These are phyloP conservation scores for Celastrina argiolus DNA, from an alignment of 2,888 invertebrate species.

Conservation along the genomic window DNA sequence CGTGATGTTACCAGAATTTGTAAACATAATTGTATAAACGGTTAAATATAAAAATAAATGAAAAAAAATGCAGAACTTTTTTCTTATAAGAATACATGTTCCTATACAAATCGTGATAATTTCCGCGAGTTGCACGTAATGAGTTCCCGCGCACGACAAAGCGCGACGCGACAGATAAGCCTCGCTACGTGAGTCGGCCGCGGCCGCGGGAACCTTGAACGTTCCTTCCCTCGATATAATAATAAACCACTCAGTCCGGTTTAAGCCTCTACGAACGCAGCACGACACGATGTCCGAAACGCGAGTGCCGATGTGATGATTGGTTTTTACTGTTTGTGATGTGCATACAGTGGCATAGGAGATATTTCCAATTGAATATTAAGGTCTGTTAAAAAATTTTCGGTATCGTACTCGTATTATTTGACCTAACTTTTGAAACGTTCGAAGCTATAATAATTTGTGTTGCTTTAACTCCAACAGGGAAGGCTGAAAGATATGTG, in stretches of 20 bases:
- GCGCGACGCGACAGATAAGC: conserved; percentile 61
- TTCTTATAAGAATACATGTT: too few species aligned
- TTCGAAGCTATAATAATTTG: not conserved
- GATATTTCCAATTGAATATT: not conserved
- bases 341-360: conserved; percentile 1
- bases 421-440: not conserved
- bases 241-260: conserved; percentile 72
- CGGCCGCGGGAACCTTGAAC: conserved; percentile 67
- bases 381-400: conserved; percentile 32
- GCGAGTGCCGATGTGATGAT: conserved; percentile 14
- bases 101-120: conserved; percentile 35
- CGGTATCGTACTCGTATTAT: not conserved
- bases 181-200: conserved; percentile 58
- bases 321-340: not conserved
- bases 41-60: too few species aligned
- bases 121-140: conserved; percentile 40
- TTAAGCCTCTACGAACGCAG: conserved; percentile 65
- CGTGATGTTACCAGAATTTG: too few species aligned
- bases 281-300: conserved; percentile 53
- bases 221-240: conserved; percentile 70
- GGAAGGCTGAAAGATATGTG: not conserved
- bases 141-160: conserved; percentile 51
- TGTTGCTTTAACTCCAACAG: not conserved
- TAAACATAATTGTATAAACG: too few species aligned
- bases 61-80: too few species aligned